These are phyloP conservation scores for Ecdyonurus torrentis DNA, from an alignment of 2,888 invertebrate species.

Conservation along the genomic window DNA sequence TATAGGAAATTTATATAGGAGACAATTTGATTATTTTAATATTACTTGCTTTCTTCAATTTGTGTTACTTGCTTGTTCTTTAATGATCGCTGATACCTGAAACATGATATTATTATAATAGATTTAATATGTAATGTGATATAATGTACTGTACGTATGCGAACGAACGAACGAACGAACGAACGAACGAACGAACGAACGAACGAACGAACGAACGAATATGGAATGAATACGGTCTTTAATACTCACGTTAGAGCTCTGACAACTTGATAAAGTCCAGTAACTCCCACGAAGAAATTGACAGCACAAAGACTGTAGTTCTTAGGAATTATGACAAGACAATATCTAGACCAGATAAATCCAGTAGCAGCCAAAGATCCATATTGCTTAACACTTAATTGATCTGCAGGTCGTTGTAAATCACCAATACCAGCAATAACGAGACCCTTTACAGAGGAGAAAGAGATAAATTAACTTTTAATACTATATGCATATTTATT, in stretches of 20 bases:
- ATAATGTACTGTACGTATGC: too few relatives aligned
- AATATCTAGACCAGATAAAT: conserved; percentile 38
- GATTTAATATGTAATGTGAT: too few relatives aligned
- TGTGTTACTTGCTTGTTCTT: not conserved
- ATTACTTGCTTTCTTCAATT: too few relatives aligned
- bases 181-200: too few relatives aligned
- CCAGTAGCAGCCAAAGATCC: conserved; percentile 32
- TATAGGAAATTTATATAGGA: too few relatives aligned
- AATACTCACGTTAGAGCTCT: conserved; percentile 24
- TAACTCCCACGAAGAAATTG: conserved; percentile 36
- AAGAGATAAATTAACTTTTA: not conserved
- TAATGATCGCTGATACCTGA: not conserved
- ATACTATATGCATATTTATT: too few relatives aligned
- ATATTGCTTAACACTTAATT: conserved; percentile 32
- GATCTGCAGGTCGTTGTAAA: conserved; percentile 34
- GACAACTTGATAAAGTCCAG: conserved; percentile 31
- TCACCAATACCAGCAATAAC: conserved; percentile 36
- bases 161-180: too few relatives aligned
- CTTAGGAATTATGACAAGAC: conserved; percentile 38
- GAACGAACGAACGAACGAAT: too few relatives aligned
- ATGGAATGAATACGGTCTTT: too few relatives aligned
- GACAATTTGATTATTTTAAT: too few relatives aligned
- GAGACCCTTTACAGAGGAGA: conserved; percentile 21
- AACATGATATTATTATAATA: too few relatives aligned
- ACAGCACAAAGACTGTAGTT: conserved; percentile 38